Evolutionary conservation across 2,113 vertebrate genomes (phyloP), one percentile per base, ranked within the genome.

Genomic region (Xiphias gladius): DNA sequence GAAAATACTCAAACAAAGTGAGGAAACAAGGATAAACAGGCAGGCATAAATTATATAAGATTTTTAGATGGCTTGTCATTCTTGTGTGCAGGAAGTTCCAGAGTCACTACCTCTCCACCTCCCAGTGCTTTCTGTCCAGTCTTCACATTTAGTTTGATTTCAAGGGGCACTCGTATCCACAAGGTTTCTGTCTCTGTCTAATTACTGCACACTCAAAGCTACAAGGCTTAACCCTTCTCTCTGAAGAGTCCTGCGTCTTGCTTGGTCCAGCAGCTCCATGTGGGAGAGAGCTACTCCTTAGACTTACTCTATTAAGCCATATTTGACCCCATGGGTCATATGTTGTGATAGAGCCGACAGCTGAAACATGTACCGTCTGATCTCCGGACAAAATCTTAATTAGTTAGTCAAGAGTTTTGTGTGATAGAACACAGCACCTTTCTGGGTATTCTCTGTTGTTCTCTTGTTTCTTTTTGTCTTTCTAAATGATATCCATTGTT

Each of bases 251-350:
- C 62, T 80, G 86, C 67, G 83, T 87, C 62, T 73, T 55, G 69
- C 63, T 72, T 79, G 82, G 70, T 65, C 74, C 80, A 76, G 55
- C 68, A 77, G 80, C 66, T 85, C 26, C 19, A n/a, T 81, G 30
- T 58, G 69, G 17, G 37, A 77, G 30, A 66, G 55, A 69, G 61
- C 77, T 69, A 65, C 76, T 89, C 90, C 88, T 89, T 89, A 91
- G 79, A 50, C 43, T 5, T 16, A 65, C 35, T 80, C 28, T 52
- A 43, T 80, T 62, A 79, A 72, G 50, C 43, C 19, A 58, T 37
- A 5, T 59, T 55, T 86, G 80, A 83, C 70, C 81, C 37, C 41
- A 52, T 0, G 71, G 87, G 82, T 84, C 76, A 86, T 7, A 8
- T 32, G 75, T 65, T 63, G 26, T 68, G 64, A 50, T 0, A 5